These are phyloP conservation scores for Julus scanicus DNA, from an alignment of 2,888 invertebrate genomes.

Conservation along the genomic window DNA sequence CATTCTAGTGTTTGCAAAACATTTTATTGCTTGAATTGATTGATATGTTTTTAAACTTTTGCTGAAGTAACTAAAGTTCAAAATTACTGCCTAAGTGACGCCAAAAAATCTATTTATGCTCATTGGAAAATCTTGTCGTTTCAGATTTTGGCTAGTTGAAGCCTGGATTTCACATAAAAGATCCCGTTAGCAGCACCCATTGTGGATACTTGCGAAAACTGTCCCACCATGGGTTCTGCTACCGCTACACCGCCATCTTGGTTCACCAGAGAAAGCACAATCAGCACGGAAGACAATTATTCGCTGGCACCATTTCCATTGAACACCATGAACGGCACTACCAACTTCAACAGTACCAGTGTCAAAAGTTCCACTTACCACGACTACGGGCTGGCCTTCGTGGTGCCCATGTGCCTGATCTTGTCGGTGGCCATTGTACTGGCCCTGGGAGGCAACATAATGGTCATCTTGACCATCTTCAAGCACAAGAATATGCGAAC, in stretches of 20 bases:
- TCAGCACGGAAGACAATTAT: background rate
- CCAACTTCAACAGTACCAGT: slow-evolving; percentile 10
- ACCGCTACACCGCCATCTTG: background rate
- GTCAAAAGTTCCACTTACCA: slow-evolving; percentile 40
- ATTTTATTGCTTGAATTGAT: too few relatives aligned
- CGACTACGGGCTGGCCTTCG: slow-evolving; percentile 61
- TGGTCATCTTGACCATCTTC: slow-evolving; percentile 67
- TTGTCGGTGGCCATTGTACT: slow-evolving; percentile 65
- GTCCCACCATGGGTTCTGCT: background rate
- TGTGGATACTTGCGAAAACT: background rate
- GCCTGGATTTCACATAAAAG: slow-evolving; percentile 16
- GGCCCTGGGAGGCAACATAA: slow-evolving; percentile 66
- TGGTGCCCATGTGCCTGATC: slow-evolving; percentile 63
- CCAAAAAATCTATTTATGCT: too few relatives aligned
- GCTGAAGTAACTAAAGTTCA: too few relatives aligned
- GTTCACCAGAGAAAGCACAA: background rate
- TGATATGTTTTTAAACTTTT: too few relatives aligned
- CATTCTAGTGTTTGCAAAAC: too few relatives aligned
- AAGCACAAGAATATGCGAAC: slow-evolving; percentile 67
- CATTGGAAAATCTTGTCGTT: background rate
- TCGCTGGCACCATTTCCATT: background rate
- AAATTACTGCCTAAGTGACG: too few relatives aligned
- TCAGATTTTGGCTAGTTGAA: slow-evolving; percentile 24
- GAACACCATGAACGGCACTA: background rate
- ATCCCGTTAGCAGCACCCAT: background rate